Evolutionary conservation across 1,140 invertebrate species (phyloP).

Genomic region (Andricus grossulariae): DNA sequence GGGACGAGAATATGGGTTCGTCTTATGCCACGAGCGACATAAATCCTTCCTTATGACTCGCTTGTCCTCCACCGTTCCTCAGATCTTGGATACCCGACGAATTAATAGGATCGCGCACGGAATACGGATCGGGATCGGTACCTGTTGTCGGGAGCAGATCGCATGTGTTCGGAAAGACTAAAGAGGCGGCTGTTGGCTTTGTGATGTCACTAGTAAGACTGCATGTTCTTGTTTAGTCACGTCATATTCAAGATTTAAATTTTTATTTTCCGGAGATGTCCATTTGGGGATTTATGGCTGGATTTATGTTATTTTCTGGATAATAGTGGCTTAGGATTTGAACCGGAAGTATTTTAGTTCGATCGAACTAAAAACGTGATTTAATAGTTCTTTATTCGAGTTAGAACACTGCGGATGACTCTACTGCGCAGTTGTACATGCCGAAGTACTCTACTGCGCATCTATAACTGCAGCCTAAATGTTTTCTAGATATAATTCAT

Average conservation of each 20-base stretch:
- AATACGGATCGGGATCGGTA: constrained; percentile 49
- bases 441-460: neutral
- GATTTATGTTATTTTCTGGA: neutral
- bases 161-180: constrained; percentile 42
- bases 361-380: no score
- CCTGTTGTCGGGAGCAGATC: constrained; percentile 37
- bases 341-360: no score
- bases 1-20: constrained; percentile 1
- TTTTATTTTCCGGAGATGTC: neutral
- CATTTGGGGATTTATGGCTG: neutral
- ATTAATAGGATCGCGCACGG: constrained; percentile 64
- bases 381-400: no score
- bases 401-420: no score
- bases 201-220: constrained; percentile 35
- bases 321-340: no score
- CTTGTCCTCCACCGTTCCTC: constrained; percentile 47
- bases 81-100: constrained; percentile 61
- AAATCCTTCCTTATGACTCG: constrained; percentile 63
- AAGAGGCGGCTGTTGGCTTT: constrained; percentile 30
- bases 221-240: neutral
- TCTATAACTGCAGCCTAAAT: neutral
- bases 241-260: constrained; percentile 1
- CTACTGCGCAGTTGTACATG: neutral
- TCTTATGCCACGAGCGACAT: constrained; percentile 47
- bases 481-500: no score